Evolutionary conservation across 2,113 vertebrate species (phyloP), one percentile per base, ranked within the genome.

Genomic region (Poicephalus meyeri): DNA sequence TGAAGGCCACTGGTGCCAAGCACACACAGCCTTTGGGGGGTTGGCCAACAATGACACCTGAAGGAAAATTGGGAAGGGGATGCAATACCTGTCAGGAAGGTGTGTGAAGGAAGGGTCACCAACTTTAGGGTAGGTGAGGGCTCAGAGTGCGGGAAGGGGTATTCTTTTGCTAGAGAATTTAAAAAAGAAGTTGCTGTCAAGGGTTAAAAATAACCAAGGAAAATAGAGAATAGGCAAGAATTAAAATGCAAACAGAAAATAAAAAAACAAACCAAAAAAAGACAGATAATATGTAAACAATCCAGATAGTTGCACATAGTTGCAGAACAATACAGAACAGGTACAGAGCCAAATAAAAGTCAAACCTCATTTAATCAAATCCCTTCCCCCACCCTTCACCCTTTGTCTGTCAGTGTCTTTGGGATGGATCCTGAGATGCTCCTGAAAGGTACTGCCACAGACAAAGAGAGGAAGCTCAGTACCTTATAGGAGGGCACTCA

Each of bases 151-250:
- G 78, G 91, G 95, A 89, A 76, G 77, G 94, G 91, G 83, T 60
- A 89, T 94, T 96, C 72, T 96, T 96, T 96, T 93, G 94, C 89
- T 97, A 87, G 94, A 95, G 91, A 87, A 95, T 95, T 97, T 95
- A 76, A 91, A 95, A 95, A 96, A 96, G 91, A 96, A 96, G 94
- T 95, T 87, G 95, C 94, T 96, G 91, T 95, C 91, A 95, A 97
- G 95, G 87, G 94, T 96, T 94, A 95, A 95, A 96, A 96, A 91
- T 29, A 88, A 95, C 81, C 89, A 93, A 92, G 93, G 37, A 69
- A 84, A 95, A 79, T 72, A 95, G 68, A 96, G 77, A 96, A 89
- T 28, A 95, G 87, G 94, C 73, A 93, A 86, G 80, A 95, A 70
- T 89, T 95, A 82, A 92, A 96, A 92, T 66, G 78, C 37, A 94